Evolutionary conservation across 2,888 invertebrate species (phyloP).

Genomic region (Ceraclea dissimilis): DNA sequence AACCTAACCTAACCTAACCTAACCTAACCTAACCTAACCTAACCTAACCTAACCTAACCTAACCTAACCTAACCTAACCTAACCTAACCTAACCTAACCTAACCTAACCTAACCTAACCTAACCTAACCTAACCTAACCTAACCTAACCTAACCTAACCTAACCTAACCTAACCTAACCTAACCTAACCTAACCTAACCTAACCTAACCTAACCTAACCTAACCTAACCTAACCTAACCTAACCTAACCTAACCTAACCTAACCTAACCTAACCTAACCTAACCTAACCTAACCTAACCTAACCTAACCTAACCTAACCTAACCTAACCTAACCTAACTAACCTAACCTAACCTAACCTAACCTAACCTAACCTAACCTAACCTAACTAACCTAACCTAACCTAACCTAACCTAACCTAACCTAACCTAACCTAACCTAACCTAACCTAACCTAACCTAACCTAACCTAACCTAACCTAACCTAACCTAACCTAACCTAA

Average conservation of each 20-base stretch:
- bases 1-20: conserved; percentile 26
- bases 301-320: conserved; percentile 12
- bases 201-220: conserved; percentile 11
- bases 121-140: conserved; percentile 16
- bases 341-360: conserved; percentile 5
- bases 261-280: conserved; percentile 16
- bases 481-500: conserved; percentile 26
- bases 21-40: conserved; percentile 28
- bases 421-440: conserved; percentile 24
- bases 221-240: conserved; percentile 8
- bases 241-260: conserved; percentile 9
- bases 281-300: conserved; percentile 15
- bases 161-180: conserved; percentile 15
- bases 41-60: conserved; percentile 28
- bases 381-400: conserved; percentile 14
- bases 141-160: conserved; percentile 13
- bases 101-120: conserved; percentile 13
- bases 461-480: conserved; percentile 23
- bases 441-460: conserved; percentile 22
- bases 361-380: conserved; percentile 7
- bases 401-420: conserved; percentile 16
- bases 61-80: conserved; percentile 27
- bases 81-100: conserved; percentile 27
- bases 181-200: conserved; percentile 12
- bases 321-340: background rate